Conservation (phyloP, 2,113 vertebrate species). For the Alethe castanea region DNA sequence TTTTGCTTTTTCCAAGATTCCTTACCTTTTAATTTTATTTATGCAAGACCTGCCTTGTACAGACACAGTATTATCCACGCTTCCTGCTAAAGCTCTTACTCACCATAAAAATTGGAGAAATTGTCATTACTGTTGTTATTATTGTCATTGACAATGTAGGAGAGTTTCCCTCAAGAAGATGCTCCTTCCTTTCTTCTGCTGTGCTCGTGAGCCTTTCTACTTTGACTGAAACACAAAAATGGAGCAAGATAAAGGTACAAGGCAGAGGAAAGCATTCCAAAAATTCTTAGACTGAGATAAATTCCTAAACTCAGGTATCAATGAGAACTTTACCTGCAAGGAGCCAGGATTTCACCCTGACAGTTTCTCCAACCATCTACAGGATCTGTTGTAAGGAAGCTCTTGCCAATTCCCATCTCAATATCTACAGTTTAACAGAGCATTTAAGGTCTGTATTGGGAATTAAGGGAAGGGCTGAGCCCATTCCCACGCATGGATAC, state of each 20-base stretch:
- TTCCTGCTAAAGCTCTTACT: neutral
- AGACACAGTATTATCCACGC: neutral
- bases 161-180: neutral
- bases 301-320: neutral
- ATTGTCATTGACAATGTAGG: neutral
- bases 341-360: neutral
- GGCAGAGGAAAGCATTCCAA: neutral
- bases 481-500: accelerated
- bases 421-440: neutral
- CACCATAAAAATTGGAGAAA: neutral
- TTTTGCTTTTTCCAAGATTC: neutral
- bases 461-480: neutral
- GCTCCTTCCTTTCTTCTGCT: neutral
- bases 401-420: neutral
- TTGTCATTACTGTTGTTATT: neutral
- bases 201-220: neutral
- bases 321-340: neutral
- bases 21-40: neutral
- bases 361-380: neutral
- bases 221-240: neutral
- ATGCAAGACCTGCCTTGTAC: neutral
- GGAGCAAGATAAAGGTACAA: neutral
- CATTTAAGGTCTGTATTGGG: neutral
- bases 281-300: neutral
- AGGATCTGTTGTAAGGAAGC: neutral